Percentiles rank a stretch among this genome's conserved stretches.
These are phyloP conservation scores for Rynchops niger DNA, from an alignment of 2,113 vertebrate genomes.

Conservation along the genomic window DNA sequence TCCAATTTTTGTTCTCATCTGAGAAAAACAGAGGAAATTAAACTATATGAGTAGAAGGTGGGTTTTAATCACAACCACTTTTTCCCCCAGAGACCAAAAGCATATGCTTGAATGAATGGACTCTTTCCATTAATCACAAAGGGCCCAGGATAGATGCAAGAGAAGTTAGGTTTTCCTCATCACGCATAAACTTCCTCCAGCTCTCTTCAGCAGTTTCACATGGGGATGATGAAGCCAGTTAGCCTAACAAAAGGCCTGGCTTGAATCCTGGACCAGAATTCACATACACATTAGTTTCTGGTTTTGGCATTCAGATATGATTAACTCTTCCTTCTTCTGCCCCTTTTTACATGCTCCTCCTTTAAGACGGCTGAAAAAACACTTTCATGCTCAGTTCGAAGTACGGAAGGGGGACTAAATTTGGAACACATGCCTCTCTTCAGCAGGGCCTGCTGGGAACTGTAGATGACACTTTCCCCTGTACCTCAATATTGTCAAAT, in stretches of 20 bases:
- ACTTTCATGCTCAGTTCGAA: not conserved
- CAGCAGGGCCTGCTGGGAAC: not conserved
- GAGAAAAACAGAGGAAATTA: not conserved
- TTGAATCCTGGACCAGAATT: conserved; percentile 15
- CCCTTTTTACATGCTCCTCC: not conserved
- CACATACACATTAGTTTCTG: not conserved
- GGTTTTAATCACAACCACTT: conserved; percentile 2
- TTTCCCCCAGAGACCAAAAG: not conserved
- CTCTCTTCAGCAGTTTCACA: not conserved
- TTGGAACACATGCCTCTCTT: conserved; percentile 1
- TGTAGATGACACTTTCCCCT: not conserved
- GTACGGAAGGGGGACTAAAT: not conserved
- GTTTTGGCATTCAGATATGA: not conserved
- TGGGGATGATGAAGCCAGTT: not conserved
- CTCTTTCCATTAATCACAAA: conserved; percentile 16
- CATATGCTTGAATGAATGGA: not conserved
- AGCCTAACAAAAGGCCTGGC: conserved; percentile 6
- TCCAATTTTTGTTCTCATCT: not conserved
- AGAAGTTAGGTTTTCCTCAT: conserved; percentile 11
- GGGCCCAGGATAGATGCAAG: not conserved
- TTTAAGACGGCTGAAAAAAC: not conserved
- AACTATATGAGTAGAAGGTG: not conserved
- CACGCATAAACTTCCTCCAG: not conserved
- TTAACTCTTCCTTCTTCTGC: not conserved
- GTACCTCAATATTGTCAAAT: not conserved